Conservation (phyloP, 2,113 vertebrate genomes). For the Aegithalos caudatus region DNA sequence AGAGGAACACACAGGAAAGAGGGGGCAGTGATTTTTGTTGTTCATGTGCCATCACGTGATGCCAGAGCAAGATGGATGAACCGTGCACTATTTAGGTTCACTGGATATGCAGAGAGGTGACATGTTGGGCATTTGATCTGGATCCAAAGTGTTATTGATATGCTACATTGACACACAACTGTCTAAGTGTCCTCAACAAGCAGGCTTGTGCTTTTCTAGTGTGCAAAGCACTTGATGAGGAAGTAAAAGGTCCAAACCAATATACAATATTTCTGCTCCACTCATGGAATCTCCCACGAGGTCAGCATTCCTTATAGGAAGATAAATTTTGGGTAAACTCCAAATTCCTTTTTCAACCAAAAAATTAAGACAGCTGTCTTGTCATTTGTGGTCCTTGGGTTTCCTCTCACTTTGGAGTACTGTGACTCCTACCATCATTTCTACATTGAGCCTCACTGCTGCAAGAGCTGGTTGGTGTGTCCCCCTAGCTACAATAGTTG, state of each 20-base stretch:
- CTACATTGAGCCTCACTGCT: not conserved
- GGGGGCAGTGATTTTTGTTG: slow-evolving; percentile 7
- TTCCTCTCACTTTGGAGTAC: not conserved
- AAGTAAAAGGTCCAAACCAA: not conserved
- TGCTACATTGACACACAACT: not conserved
- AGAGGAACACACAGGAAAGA: not conserved
- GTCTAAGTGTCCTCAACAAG: not conserved
- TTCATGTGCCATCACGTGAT: not conserved
- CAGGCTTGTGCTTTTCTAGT: not conserved
- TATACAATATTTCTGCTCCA: not conserved
- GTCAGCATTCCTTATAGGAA: not conserved
- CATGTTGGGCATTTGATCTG: not conserved
- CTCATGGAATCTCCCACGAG: not conserved
- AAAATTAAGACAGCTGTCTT: not conserved
- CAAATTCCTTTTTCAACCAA: not conserved
- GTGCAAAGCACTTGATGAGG: not conserved
- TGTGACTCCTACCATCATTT: not conserved
- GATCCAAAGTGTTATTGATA: not conserved
- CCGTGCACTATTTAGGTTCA: not conserved
- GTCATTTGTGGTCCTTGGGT: not conserved
- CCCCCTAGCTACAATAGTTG: not conserved
- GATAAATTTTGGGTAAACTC: not conserved
- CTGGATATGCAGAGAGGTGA: not conserved
- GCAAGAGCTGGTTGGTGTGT: not conserved
- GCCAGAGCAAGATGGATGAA: slow-evolving; percentile 28